phyloP scores from a whole-genome alignment of 2,888 invertebrate genomes.

The Steinernema carpocapsae region DNA sequence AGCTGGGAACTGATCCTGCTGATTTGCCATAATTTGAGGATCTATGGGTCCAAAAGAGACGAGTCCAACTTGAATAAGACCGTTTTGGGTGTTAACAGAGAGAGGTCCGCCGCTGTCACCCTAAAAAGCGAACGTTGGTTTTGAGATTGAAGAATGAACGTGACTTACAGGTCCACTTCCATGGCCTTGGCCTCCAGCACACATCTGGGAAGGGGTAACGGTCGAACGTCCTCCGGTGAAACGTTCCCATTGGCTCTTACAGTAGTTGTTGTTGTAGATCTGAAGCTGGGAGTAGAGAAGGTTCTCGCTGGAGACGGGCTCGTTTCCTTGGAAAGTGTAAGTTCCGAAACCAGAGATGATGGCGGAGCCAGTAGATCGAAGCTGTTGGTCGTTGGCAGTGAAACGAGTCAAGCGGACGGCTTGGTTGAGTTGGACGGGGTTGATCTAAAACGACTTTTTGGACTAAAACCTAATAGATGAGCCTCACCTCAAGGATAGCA shows the following conservation, averaged over 20 bases:
- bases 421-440: neutral
- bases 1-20: constrained; percentile 12
- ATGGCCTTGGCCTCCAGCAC: constrained; percentile 4
- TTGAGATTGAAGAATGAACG: too few relatives aligned
- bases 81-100: constrained; percentile 10
- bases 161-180: constrained; percentile 16
- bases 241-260: neutral
- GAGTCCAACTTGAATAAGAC: constrained; percentile 1
- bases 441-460: neutral
- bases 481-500: constrained; percentile 7
- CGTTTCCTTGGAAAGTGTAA: constrained; percentile 12
- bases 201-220: neutral
- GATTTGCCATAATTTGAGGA: neutral
- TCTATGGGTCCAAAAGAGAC: constrained; percentile 20
- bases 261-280: constrained; percentile 16
- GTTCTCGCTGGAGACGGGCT: constrained; percentile 2
- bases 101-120: constrained; percentile 31
- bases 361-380: neutral
- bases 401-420: neutral
- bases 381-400: constrained; percentile 11
- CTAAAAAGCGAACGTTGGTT: too few relatives aligned
- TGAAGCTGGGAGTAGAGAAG: constrained; percentile 17
- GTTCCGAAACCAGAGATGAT: constrained; percentile 21
- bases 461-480: neutral
- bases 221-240: constrained; percentile 3